These are phyloP conservation scores for Astur gentilis DNA, from an alignment of 2,113 vertebrate species.

Conservation along the genomic window DNA sequence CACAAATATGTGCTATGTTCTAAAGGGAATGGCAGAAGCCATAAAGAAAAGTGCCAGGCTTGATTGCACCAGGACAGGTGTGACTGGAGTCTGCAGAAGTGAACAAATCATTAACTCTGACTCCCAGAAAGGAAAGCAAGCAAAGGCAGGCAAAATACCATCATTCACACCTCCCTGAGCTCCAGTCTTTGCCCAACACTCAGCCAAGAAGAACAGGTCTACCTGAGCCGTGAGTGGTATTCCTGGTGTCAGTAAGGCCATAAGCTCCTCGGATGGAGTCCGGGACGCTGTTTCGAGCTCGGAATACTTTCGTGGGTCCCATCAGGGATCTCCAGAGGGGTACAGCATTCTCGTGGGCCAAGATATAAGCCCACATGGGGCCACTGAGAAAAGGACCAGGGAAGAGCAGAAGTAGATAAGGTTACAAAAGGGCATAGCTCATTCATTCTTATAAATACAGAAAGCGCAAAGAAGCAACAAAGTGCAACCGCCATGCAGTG, in stretches of 20 bases:
- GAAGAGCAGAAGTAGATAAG: neutral
- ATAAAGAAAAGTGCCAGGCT: neutral
- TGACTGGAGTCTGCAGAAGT: neutral
- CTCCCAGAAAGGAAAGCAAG: neutral
- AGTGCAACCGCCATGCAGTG: too few relatives aligned
- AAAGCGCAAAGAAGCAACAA: neutral
- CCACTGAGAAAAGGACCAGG: constrained; percentile 71
- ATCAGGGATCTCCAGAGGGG: constrained; percentile 87
- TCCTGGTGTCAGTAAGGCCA: constrained; percentile 94
- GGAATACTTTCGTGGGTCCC: constrained; percentile 94
- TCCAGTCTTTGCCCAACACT: neutral
- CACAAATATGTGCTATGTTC: fast-evolving
- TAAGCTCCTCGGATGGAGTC: constrained; percentile 84
- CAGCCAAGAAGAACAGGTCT: neutral
- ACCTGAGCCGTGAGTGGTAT: constrained; percentile 96
- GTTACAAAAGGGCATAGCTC: neutral
- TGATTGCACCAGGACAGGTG: fast-evolving
- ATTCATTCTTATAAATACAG: too few relatives aligned
- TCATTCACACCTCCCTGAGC: neutral
- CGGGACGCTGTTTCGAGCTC: constrained; percentile 79
- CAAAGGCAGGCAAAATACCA: neutral
- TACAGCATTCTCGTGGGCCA: constrained; percentile 87
- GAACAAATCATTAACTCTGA: neutral
- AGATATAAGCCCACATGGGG: constrained; percentile 90
- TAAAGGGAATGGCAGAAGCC: neutral